Evolutionary conservation across 2,113 vertebrate species (phyloP), one percentile per base, ranked within the genome.

Genomic region (Miniopterus natalensis): DNA sequence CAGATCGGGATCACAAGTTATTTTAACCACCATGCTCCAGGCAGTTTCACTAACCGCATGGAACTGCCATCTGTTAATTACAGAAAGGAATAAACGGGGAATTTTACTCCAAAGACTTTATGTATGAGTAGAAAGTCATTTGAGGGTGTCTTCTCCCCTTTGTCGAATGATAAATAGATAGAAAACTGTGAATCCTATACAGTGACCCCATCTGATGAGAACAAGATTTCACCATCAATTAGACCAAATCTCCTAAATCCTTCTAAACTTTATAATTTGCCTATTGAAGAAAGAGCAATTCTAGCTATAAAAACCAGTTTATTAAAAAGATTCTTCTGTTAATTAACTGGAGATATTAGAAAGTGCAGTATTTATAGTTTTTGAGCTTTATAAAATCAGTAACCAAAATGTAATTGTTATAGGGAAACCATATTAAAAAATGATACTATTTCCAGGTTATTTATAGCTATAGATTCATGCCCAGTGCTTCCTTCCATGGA

Each of bases 311-410:
- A 47, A 65, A 79, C 51, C 51, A 42, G 3, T n/a, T 85, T 66
- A 90, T 87, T 81, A 25, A 57, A 53, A 90, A 61, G 29, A 45
- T 53, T 73, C 4, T 61, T 66, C 31, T 57, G 17, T 57, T 93
- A 85, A 51, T 75, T 80, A 87, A 23, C 12, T 59, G 47, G n/a
- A 78, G 36, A 80, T 79, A 29, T 91, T 57, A 25, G 29, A 84
- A 53, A 91, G 71, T 68, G 53, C 21, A 51, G 23, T 21, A 21
- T 90, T 55, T 45, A 63, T 61, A 49, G 20, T n/a, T 84, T 51
- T 78, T 68, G 70, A 59, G 61, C 42, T 92, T 81, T 74, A 49
- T 40, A 27, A 95, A 81, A 75, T 57, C 45, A 73, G 55, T 80
- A 80, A 36, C 29, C 29, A 95, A 80, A 79, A 71, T 53, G 47